These are phyloP conservation scores for Rhineura floridana DNA, from an alignment of 2,113 vertebrate species.

Conservation along the genomic window DNA sequence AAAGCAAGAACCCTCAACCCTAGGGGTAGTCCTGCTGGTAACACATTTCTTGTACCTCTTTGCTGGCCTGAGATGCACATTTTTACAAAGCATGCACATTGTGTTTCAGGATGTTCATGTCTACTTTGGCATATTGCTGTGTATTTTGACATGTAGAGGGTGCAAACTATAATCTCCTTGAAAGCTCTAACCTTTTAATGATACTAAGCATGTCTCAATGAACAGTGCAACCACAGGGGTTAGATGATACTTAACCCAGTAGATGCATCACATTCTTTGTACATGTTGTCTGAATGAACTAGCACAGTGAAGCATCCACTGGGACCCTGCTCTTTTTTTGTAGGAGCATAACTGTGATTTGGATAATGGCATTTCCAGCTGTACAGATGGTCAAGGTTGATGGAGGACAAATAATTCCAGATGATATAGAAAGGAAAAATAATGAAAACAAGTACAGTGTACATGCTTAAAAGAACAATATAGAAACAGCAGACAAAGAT, in stretches of 20 bases:
- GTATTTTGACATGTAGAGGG: conserved; percentile 31
- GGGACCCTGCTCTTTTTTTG: conserved; percentile 53
- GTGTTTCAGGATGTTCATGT: conserved; percentile 13
- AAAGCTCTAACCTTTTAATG: conserved; percentile 38
- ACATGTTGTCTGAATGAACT: conserved; percentile 34
- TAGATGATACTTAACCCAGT: conserved; percentile 52
- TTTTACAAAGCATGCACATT: conserved; percentile 18
- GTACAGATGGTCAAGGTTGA: conserved; percentile 60
- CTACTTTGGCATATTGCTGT: conserved; percentile 23
- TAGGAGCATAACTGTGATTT: conserved; percentile 57
- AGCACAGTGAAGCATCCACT: conserved; percentile 48
- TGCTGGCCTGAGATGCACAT: conserved; percentile 7
- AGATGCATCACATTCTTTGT: conserved; percentile 51
- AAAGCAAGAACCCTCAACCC: no score
- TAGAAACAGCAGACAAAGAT: not conserved
- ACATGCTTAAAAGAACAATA: conserved; percentile 33
- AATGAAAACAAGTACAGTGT: conserved; percentile 52
- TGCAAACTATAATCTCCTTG: conserved; percentile 23
- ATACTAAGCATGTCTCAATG: conserved; percentile 26
- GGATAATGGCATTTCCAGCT: conserved; percentile 69
- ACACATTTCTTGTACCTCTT: no score
- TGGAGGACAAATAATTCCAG: conserved; percentile 59
- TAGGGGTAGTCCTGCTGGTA: no score
- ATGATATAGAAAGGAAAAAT: conserved; percentile 53
- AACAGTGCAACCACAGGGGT: conserved; percentile 44